Base-by-base conservation (phyloP, 1,140 invertebrate species). In the Bombus huntii region DNA sequence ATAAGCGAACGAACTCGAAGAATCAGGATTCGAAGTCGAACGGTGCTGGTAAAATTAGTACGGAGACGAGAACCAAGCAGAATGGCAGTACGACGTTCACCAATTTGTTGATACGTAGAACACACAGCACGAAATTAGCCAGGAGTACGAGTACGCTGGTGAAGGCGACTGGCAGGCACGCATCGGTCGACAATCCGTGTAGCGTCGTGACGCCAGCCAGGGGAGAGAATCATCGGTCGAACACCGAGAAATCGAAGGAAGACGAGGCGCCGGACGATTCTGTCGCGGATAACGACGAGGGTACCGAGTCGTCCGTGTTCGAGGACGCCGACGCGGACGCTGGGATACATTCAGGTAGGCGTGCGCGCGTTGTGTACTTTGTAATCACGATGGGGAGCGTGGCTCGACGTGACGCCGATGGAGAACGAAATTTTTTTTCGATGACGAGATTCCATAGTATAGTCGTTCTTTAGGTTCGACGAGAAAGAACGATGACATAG, bases 61-160 rank as follows among this genome's bases (percentile, higher is more conserved):
- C 81, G 70, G 92, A 86, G 70, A 22, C 81, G 0, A 89, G 70
- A 65, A 34, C 18, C 74, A 90, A 89, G 18, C 89, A 89, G 44
- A 89, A 87, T 37, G 75, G 82, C 42, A 86, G 81, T 39, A 91
- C 90, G 13, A 91, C 91, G 12, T 90, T 95, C 31, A 93, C 93
- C 18, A 94, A 93, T 83, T 86, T 94, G 82, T 88, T 96, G 70
- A 97, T 97, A 85, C 95, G 97, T 13, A 94, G 97, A 66, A 97
- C 97, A 3, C 96, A 97, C 89, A 97, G 97, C 87, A 97, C 97
- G 2, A 97, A 97, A 92, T 91, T 97, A 28, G 96, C 96, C 0
- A 95, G 97, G 78, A 97, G 96, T 89, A 97, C 93, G 9, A 94
- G 95, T 75, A 94, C 95, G 25, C 81, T 95, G 81, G 88, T 92